A percentile compares a stretch with the other conserved stretches of the same genome.
Conservation (phyloP, 2,888 invertebrate species). For the Lochmaea crataegi region DNA sequence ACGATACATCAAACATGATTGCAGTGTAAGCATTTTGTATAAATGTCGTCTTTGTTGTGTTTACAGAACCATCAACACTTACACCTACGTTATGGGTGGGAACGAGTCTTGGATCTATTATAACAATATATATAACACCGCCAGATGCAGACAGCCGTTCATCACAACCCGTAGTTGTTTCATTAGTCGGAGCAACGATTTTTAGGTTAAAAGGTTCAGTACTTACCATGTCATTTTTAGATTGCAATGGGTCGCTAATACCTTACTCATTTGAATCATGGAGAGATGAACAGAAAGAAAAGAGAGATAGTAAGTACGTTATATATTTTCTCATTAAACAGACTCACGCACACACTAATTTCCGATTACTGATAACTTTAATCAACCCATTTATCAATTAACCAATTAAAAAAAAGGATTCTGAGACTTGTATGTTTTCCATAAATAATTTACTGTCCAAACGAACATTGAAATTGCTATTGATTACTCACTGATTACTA, state of each 20-base stretch:
- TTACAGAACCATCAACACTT: slow-evolving; percentile 82
- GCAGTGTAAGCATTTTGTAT: no score
- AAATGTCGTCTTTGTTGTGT: slow-evolving; percentile 30
- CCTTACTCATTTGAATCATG: slow-evolving; percentile 92
- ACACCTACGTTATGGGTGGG: slow-evolving; percentile 97
- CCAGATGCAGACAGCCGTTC: slow-evolving; percentile 83
- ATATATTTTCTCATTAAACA: neutral
- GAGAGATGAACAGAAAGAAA: slow-evolving; percentile 86
- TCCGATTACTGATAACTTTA: no score
- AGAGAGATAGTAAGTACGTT: slow-evolving; percentile 60
- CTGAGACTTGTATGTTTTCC: no score
- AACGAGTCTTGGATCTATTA: slow-evolving; percentile 95
- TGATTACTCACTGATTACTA: no score
- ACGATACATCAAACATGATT: no score
- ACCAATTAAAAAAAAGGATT: no score
- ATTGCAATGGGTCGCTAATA: slow-evolving; percentile 93
- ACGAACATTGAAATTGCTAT: no score
- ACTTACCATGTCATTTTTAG: slow-evolving; percentile 94
- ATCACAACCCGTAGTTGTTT: slow-evolving; percentile 87
- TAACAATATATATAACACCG: slow-evolving; percentile 90
- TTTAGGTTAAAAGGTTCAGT: slow-evolving; percentile 97
- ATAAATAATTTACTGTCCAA: no score
- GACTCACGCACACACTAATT: no score
- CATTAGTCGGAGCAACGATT: slow-evolving; percentile 95
- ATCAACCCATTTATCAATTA: no score